Evolutionary conservation across 2,113 vertebrate genomes (phyloP), one percentile per base, ranked within the genome.

Genomic region (Dolichotis patagonum): DNA sequence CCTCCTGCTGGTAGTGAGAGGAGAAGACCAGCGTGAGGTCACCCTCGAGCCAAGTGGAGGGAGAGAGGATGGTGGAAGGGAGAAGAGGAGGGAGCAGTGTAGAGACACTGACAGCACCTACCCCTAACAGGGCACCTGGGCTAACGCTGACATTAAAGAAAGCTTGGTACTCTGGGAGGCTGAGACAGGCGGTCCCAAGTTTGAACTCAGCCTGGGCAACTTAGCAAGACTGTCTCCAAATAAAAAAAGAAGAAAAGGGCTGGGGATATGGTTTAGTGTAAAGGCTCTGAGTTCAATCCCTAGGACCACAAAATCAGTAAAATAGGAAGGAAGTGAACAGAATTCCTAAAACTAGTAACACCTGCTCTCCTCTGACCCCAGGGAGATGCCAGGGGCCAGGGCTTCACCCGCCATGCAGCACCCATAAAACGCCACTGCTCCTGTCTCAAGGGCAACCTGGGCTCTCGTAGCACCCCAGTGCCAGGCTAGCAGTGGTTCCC

Each of bases 341-440:
- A 49, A 78, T 4, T 9, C 73, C 86, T 24, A 30, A 82, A 73
- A 32, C 7, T 24, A 65, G 14, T 20, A 43, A 7, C 8, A 41
- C 56, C 81, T n/a, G 28, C 4, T 75, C 46, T 90, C 16, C 49
- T 63, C 28, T 32, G 58, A 92, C 67, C 73, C 1, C 12, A 20
- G 46, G 46, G 43, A 52, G 32, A 38, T 5, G 12, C 49, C 35
- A 62, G 32, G 12, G 16, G 43, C 7, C 10, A n/a, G 52, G 24
- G 5, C 0, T 9, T 10, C n/a, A n/a, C n/a, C n/a, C n/a, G n/a
- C n/a, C 75, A 5, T 2, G 0, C 0, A 2, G 49, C 1, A 16
- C 26, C 60, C 0, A 17, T 28, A 60, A 38, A 49, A 65, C 0
- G 0, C 7, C 17, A 2, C 0, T 28, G 2, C 5, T 56, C 81